Percentiles rank a stretch among this genome's conserved stretches.
Conservation (phyloP, 2,797 vertebrate species). For the Molossus molossus region DNA sequence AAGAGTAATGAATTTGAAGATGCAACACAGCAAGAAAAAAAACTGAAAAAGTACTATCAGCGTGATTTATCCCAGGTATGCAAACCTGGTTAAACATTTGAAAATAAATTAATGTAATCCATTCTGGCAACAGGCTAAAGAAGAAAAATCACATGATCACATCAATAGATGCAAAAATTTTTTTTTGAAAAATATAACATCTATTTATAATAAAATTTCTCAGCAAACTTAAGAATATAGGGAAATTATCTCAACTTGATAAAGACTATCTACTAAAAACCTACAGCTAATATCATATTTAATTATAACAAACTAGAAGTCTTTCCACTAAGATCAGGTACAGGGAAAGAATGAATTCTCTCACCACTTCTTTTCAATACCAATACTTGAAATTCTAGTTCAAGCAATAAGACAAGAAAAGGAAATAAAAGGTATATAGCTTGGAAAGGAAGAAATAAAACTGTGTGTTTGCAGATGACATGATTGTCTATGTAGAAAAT, state of each 20-base stretch:
- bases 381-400: not conserved
- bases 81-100: not conserved
- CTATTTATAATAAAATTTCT: not conserved
- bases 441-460: not conserved
- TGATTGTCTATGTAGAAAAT: not conserved
- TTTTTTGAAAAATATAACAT: not conserved
- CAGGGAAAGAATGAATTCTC: not conserved
- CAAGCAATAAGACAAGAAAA: not conserved
- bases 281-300: not conserved
- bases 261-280: not conserved
- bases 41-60: not conserved
- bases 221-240: not conserved
- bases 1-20: not conserved
- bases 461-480: not conserved
- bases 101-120: not conserved
- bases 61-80: not conserved
- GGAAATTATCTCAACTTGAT: not conserved
- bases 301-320: not conserved
- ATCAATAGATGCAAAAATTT: not conserved
- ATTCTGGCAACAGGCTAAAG: not conserved
- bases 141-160: not conserved
- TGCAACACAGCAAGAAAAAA: not conserved
- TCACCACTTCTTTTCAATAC: slow-evolving; percentile 2
- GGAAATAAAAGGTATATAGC: not conserved
- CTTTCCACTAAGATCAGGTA: not conserved